Evolutionary conservation across 1,140 invertebrate genomes (phyloP).

Genomic region (Phocides pigmalion): DNA sequence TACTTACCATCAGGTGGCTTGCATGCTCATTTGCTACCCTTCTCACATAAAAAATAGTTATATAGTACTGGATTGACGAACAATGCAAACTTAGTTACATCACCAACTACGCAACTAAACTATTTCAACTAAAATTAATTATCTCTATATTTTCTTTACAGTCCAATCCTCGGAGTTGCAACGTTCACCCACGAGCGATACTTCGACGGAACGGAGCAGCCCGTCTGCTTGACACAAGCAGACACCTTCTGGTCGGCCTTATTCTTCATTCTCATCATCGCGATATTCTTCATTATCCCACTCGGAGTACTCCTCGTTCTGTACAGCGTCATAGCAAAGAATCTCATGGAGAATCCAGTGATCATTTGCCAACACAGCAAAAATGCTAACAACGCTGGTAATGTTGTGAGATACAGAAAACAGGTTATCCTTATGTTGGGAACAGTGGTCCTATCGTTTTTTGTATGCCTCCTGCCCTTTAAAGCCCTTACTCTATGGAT

Average conservation of each 20-base stretch:
- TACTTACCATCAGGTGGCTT: too few relatives aligned
- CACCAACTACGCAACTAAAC: too few relatives aligned
- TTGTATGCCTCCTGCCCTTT: slow-evolving; percentile 94
- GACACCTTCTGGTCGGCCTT: slow-evolving; percentile 89
- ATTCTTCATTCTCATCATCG: slow-evolving; percentile 91
- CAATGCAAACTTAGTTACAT: too few relatives aligned
- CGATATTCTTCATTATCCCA: slow-evolving; percentile 93
- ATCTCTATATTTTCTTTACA: slow-evolving; percentile 80
- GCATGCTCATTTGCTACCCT: too few relatives aligned
- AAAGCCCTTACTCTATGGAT: slow-evolving; percentile 93
- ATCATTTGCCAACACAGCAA: slow-evolving; percentile 86
- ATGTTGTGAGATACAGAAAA: slow-evolving; percentile 86
- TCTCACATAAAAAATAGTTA: too few relatives aligned
- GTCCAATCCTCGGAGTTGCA: slow-evolving; percentile 91
- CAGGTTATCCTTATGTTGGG: slow-evolving; percentile 95
- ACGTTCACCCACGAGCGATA: slow-evolving; percentile 88
- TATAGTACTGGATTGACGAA: too few relatives aligned
- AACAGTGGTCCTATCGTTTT: slow-evolving; percentile 95
- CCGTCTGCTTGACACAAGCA: slow-evolving; percentile 90
- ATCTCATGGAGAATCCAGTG: slow-evolving; percentile 91
- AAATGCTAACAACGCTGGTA: slow-evolving; percentile 74
- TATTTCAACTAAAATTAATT: too few relatives aligned
- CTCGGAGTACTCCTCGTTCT: slow-evolving; percentile 91
- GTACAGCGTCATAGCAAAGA: slow-evolving; percentile 92
- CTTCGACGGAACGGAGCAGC: slow-evolving; percentile 87